These are phyloP conservation scores for Leptoclinus maculatus DNA, from an alignment of 2,797 vertebrate species.

Conservation along the genomic window DNA sequence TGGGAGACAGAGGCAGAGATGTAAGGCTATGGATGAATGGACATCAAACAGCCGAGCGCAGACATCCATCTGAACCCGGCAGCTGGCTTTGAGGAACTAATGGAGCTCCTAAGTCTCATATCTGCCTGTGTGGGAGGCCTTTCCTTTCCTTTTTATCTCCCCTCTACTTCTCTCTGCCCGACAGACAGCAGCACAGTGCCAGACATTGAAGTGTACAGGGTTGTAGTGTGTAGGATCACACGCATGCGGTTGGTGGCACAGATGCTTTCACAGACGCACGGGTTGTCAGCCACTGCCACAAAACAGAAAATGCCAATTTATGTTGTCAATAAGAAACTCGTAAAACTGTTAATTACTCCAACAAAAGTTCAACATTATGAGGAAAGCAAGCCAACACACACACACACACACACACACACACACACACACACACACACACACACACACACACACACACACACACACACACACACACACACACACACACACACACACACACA, in stretches of 20 bases:
- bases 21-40: constrained; percentile 67
- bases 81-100: constrained; percentile 76
- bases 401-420: neutral
- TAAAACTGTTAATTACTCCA: constrained; percentile 36
- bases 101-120: constrained; percentile 69
- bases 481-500: neutral
- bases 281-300: constrained; percentile 12
- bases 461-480: constrained; percentile 4
- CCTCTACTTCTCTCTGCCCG: constrained; percentile 2
- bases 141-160: constrained; percentile 64
- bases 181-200: constrained; percentile 49
- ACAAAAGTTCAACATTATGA: neutral
- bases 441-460: constrained; percentile 15
- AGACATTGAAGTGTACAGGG: constrained; percentile 54
- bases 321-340: constrained; percentile 3
- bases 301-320: constrained; percentile 13
- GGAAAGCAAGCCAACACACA: neutral
- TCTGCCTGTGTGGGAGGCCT: constrained; percentile 75
- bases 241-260: constrained; percentile 27
- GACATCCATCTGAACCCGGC: constrained; percentile 72
- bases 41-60: constrained; percentile 70
- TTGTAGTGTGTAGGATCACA: constrained; percentile 54
- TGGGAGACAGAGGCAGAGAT: constrained; percentile 66
- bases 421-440: neutral
- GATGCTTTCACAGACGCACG: constrained; percentile 23